phyloP scores from a whole-genome alignment of 1,140 invertebrate species.

The Gonatopus flavifemur region DNA sequence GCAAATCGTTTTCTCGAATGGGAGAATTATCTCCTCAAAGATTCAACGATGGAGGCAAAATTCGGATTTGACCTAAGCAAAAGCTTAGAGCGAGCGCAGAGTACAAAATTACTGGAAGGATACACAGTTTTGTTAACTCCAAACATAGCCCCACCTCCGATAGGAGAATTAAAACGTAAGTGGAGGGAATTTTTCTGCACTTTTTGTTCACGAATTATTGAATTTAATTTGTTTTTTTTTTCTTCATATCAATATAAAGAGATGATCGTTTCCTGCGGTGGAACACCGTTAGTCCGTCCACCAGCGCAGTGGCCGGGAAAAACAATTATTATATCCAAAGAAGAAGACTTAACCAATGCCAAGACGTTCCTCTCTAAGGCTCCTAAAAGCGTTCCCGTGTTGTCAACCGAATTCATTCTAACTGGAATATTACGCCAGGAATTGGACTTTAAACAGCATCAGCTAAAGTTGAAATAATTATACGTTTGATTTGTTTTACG shows the following conservation, averaged over 20 bases:
- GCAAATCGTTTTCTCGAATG: conserved; percentile 40
- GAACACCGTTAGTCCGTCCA: conserved; percentile 34
- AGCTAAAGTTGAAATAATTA: too few relatives aligned
- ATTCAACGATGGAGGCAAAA: conserved; percentile 47
- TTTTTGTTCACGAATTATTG: background rate
- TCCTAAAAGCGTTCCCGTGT: conserved; percentile 41
- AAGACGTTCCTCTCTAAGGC: conserved; percentile 42
- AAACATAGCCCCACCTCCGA: conserved; percentile 47
- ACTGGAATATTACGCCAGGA: conserved; percentile 55
- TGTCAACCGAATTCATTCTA: conserved; percentile 55
- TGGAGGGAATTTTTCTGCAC: too few relatives aligned
- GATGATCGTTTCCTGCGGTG: conserved; percentile 50
- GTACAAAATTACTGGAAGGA: conserved; percentile 43
- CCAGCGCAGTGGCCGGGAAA: conserved; percentile 47
- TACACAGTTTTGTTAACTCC: conserved; percentile 51
- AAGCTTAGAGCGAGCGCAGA: conserved; percentile 45
- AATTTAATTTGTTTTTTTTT: conserved; percentile 23
- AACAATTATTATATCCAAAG: conserved; percentile 44
- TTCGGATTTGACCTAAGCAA: conserved; percentile 49
- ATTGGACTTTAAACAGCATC: conserved; percentile 41
- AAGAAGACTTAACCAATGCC: conserved; percentile 43
- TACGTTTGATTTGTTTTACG: too few relatives aligned
- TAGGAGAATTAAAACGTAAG: conserved; percentile 56
- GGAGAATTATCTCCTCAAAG: conserved; percentile 50
- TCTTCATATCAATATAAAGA: too few relatives aligned